These are phyloP conservation scores for Hesperia comma DNA, from an alignment of 2,888 invertebrate genomes.

Conservation along the genomic window DNA sequence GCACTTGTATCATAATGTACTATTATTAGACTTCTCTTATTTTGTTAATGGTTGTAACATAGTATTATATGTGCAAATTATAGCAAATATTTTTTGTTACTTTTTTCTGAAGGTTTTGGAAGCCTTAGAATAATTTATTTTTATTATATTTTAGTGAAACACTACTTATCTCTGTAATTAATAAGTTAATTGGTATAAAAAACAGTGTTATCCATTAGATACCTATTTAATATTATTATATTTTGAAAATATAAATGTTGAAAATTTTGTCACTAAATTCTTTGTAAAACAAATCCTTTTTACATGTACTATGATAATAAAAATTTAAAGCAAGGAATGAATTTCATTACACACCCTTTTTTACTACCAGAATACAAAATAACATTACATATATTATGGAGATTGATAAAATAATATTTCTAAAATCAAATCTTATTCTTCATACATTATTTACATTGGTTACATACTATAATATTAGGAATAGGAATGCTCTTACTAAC, in stretches of 20 bases:
- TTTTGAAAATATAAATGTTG: constrained; percentile 15
- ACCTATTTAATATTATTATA: constrained; percentile 17
- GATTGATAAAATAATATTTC: no score
- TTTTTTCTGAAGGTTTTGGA: background rate
- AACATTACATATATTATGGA: background rate
- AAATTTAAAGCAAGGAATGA: constrained; percentile 39
- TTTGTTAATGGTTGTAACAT: background rate
- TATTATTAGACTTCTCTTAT: background rate
- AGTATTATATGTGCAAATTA: background rate
- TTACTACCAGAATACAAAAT: constrained; percentile 8
- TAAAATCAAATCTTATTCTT: no score
- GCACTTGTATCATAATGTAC: no score
- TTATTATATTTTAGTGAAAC: constrained; percentile 18
- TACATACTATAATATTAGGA: no score
- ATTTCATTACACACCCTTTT: constrained; percentile 27
- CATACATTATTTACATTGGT: no score
- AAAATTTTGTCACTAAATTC: constrained; percentile 42
- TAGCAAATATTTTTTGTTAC: constrained; percentile 12
- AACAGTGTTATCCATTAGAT: constrained; percentile 16
- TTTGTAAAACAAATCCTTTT: constrained; percentile 43
- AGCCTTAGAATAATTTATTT: constrained; percentile 1
- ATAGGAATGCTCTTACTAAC: background rate
- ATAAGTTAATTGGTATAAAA: constrained; percentile 2
- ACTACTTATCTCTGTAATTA: constrained; percentile 1
- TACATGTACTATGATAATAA: constrained; percentile 46